These are phyloP conservation scores for Alviniconcha marisindica DNA, from an alignment of 1,140 invertebrate species.

Conservation along the genomic window DNA sequence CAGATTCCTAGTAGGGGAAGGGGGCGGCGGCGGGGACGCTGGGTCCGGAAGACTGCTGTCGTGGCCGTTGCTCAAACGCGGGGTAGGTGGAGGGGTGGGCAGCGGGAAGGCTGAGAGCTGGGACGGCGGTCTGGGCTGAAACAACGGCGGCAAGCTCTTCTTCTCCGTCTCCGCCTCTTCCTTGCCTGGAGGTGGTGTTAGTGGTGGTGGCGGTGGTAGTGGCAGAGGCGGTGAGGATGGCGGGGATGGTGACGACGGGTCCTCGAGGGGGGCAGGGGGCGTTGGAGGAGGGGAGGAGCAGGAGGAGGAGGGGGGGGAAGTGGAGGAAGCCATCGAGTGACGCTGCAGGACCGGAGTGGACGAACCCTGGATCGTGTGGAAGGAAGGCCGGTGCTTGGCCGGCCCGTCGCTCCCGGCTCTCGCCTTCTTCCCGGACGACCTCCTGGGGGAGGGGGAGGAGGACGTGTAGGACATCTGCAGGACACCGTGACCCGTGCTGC, in stretches of 20 bases:
- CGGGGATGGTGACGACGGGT: not conserved
- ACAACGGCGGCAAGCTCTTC: not conserved
- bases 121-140: not conserved
- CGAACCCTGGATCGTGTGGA: conserved; percentile 37
- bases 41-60: too few relatives aligned
- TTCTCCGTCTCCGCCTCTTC: not conserved
- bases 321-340: not conserved
- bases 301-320: not conserved
- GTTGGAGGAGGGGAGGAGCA: not conserved
- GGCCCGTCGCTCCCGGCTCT: not conserved
- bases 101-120: not conserved
- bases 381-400: conserved; percentile 25
- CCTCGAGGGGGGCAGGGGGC: not conserved
- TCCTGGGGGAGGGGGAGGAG: not conserved
- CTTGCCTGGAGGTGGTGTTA: not conserved
- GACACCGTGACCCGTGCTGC: not conserved
- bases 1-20: not conserved
- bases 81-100: conserved; percentile 14
- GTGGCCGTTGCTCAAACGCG: not conserved
- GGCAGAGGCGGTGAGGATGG: conserved; percentile 13
- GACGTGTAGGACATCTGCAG: conserved; percentile 14
- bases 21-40: not conserved
- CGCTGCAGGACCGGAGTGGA: conserved; percentile 30
- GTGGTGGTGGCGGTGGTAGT: conserved; percentile 22
- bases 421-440: not conserved